Conservation (phyloP, 2,113 vertebrate genomes). For the Pelecanus crispus region DNA sequence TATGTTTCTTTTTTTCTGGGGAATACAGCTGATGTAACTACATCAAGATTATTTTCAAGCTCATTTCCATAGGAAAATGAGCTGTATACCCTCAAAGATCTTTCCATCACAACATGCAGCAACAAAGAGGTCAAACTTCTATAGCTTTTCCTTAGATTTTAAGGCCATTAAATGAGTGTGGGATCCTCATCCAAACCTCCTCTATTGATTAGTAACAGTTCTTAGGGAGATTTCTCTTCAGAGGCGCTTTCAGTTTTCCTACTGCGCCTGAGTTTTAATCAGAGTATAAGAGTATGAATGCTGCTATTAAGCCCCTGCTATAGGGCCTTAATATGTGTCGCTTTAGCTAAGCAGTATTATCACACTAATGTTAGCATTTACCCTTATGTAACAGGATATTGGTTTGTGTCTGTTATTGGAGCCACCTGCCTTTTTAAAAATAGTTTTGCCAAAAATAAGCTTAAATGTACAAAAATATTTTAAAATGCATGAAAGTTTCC, state of each 20-base stretch:
- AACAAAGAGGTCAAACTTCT: not conserved
- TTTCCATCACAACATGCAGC: not conserved
- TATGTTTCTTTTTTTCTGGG: not conserved
- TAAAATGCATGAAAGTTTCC: not conserved
- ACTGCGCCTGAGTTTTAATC: not conserved
- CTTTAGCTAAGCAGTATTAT: not conserved
- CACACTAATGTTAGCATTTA: not conserved
- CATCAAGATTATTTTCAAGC: not conserved
- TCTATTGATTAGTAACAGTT: not conserved
- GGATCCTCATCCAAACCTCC: not conserved
- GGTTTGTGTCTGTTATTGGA: not conserved
- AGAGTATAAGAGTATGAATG: not conserved
- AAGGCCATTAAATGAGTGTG: not conserved
- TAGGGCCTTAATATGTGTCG: not conserved
- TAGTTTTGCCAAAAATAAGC: not conserved
- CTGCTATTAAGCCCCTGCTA: accelerated
- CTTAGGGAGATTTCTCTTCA: not conserved
- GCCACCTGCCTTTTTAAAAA: not conserved
- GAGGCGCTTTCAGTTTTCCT: not conserved
- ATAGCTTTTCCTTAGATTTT: not conserved
- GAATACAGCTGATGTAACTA: not conserved
- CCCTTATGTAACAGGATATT: not conserved
- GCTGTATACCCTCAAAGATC: not conserved
- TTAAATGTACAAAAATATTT: not conserved
- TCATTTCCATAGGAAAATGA: not conserved